Evolutionary conservation across 2,797 vertebrate species (phyloP), one percentile per base, ranked within the genome.

Genomic region (Sebastiscus tertius): DNA sequence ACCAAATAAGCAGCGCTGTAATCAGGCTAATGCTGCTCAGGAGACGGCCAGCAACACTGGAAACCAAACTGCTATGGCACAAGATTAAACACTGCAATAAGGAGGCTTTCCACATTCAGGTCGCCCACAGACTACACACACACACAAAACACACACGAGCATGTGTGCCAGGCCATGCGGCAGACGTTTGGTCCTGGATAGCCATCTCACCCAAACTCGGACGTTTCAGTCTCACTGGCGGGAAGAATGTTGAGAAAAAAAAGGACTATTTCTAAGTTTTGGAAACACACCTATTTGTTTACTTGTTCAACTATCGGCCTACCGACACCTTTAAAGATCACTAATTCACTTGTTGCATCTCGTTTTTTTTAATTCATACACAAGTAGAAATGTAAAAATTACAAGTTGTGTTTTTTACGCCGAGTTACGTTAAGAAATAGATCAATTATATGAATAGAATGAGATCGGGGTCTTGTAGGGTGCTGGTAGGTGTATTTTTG

Each of bases 11-110:
- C 76, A 56, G 61, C 24, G 12, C 46, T 24, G 13, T 86, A 77
- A 86, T 86, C 77, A 81, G 77, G 63, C 81, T 83, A 88, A 87
- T 77, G 75, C 84, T 72, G 72, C 85, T 85, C 80, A 83, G 86
- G 74, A 86, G 85, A 81, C 63, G 29, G 71, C 82, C 78, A 29
- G 64, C 79, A 52, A 67, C 63, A 69, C 75, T 72, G 71, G 68
- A 80, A 88, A 85, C 79, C 81, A 81, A 81, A 87, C 79, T 31
- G 79, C 88, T 6, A 56, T 29, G 70, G 66, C 69, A 77, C 66
- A 56, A 63, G 73, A 88, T 87, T 70, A 88, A 89, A 90, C 79
- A 82, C 73, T 11, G 71, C 27, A 68, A 49, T 18, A 29, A 79
- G 42, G 77, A 79, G 77, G 77, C 71, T 60, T 24, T 72, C 58